Conservation (phyloP, 2,888 invertebrate species). For the Acanthacorydalis orientalis region DNA sequence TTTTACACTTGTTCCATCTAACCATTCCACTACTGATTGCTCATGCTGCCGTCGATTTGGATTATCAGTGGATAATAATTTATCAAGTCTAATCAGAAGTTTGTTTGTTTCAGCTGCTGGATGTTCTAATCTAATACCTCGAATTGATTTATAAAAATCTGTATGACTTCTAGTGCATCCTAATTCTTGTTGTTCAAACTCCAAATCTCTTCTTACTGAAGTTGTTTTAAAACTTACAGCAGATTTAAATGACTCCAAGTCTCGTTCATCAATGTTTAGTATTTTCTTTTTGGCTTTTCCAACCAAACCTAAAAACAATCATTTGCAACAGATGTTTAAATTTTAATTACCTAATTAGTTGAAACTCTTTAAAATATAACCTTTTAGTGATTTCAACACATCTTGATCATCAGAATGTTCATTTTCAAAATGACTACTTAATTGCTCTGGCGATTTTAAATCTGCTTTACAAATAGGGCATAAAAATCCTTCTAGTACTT, state of each 20-base stretch:
- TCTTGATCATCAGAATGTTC: conserved; percentile 78
- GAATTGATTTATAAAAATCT: conserved; percentile 55
- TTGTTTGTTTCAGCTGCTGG: conserved; percentile 92
- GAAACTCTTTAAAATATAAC: conserved; percentile 21
- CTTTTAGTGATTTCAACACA: conserved; percentile 61
- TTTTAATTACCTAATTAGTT: neutral
- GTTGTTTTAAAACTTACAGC: conserved; percentile 24
- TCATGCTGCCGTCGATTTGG: conserved; percentile 57
- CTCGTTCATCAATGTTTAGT: conserved; percentile 53
- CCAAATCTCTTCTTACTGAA: conserved; percentile 22
- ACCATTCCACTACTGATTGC: conserved; percentile 74
- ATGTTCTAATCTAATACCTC: conserved; percentile 57
- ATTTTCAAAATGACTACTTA: conserved; percentile 79
- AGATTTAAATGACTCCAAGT: conserved; percentile 39
- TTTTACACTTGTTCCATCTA: conserved; percentile 77
- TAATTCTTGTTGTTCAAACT: conserved; percentile 43
- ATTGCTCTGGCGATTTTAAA: conserved; percentile 63
- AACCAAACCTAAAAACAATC: conserved; percentile 36
- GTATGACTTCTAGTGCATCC: conserved; percentile 50
- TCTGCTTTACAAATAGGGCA: conserved; percentile 92
- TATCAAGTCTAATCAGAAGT: conserved; percentile 81
- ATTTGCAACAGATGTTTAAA: too few species aligned
- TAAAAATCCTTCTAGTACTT: conserved; percentile 80
- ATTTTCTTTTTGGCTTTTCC: conserved; percentile 85
- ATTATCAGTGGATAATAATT: conserved; percentile 58